phyloP scores from a whole-genome alignment of 2,113 vertebrate genomes.

The Ramphastos sulfuratus region DNA sequence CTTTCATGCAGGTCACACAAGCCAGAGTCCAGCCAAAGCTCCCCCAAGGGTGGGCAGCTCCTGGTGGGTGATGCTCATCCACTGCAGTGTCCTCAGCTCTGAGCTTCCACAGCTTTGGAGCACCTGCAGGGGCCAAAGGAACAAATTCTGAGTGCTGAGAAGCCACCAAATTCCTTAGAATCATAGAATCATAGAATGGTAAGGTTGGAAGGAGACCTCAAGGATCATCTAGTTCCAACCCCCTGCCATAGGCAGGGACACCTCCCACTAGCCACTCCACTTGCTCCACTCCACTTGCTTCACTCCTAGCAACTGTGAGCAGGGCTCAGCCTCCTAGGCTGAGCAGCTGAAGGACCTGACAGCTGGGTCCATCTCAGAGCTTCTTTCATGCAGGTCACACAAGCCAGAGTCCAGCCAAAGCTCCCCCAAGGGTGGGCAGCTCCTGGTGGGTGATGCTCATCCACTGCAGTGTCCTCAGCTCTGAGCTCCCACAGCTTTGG shows the following conservation, averaged over 20 bases:
- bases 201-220: too few relatives aligned
- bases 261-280: too few relatives aligned
- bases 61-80: accelerated
- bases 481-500: background rate
- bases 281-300: background rate
- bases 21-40: background rate
- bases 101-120: background rate
- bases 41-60: background rate
- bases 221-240: too few relatives aligned
- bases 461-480: background rate
- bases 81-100: background rate
- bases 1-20: background rate
- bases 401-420: background rate
- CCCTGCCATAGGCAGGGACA: too few relatives aligned
- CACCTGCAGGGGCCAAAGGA: accelerated
- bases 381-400: background rate
- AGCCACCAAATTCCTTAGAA: background rate
- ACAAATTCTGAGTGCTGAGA: background rate
- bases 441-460: accelerated
- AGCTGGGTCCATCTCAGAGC: background rate
- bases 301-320: accelerated
- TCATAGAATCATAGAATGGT: too few relatives aligned
- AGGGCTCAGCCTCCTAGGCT: background rate
- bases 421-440: background rate
- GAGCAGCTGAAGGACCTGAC: background rate